Conservation (phyloP, 1,140 invertebrate genomes). For the Magallana angulata region DNA sequence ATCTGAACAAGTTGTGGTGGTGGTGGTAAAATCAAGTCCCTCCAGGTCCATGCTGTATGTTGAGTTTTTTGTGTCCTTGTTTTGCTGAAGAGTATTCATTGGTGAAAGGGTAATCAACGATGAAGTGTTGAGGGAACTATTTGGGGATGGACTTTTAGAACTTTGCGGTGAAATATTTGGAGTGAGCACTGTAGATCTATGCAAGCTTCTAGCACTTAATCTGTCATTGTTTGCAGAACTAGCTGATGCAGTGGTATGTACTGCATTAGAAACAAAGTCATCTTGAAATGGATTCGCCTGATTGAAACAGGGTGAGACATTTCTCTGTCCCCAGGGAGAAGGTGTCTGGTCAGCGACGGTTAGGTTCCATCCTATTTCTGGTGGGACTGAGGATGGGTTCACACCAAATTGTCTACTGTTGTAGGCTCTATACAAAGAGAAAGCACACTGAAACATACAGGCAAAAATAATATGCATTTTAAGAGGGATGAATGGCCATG, state of each 20-base stretch:
- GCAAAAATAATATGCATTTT: not conserved
- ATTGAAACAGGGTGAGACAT: not conserved
- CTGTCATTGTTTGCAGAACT: not conserved
- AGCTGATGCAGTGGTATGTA: not conserved
- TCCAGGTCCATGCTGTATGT: slow-evolving; percentile 64
- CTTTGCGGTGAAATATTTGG: not conserved
- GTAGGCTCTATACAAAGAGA: not conserved
- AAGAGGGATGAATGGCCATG: not conserved
- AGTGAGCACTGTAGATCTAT: not conserved
- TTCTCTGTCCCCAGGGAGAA: slow-evolving; percentile 12
- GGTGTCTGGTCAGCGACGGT: not conserved
- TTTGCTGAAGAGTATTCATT: not conserved
- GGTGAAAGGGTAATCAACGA: slow-evolving; percentile 27
- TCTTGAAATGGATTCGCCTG: slow-evolving; percentile 42
- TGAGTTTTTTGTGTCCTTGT: not conserved
- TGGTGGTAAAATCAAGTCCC: slow-evolving; percentile 66
- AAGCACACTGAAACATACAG: not conserved
- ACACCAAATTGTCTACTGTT: not conserved
- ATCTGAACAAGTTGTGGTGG: not conserved
- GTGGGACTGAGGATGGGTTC: not conserved
- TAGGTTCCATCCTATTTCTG: slow-evolving; percentile 10
- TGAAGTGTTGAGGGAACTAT: not conserved
- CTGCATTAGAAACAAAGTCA: not conserved
- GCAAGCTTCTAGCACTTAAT: not conserved
- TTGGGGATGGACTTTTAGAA: not conserved